Evolutionary conservation across 2,113 vertebrate genomes (phyloP).

Genomic region (Agapornis roseicollis): DNA sequence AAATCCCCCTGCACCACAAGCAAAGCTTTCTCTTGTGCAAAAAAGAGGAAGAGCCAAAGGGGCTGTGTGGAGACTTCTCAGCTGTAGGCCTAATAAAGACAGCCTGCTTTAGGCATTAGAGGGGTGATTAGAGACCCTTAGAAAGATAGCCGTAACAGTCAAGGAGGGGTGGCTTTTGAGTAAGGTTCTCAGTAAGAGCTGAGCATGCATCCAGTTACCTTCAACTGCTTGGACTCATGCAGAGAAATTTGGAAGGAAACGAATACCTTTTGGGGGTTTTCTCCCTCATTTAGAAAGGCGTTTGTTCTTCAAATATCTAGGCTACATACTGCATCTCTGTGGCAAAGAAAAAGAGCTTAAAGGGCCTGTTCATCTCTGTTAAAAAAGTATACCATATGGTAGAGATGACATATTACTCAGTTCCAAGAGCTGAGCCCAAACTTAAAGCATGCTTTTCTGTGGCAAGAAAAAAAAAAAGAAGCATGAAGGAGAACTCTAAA

Average conservation of each 20-base stretch:
- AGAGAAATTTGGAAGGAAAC: background rate
- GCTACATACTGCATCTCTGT: background rate
- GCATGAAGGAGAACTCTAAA: background rate
- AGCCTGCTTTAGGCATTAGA: background rate
- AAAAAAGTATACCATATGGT: background rate
- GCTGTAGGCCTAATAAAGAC: background rate
- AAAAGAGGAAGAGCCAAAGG: conserved; percentile 17
- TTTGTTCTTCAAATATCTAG: background rate
- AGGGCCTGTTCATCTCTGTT: background rate
- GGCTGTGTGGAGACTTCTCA: background rate
- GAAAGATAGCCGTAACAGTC: background rate
- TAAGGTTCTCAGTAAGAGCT: background rate
- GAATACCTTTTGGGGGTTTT: background rate
- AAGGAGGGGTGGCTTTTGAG: background rate
- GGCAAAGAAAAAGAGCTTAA: background rate
- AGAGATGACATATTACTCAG: background rate
- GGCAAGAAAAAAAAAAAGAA: background rate
- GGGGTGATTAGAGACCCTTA: background rate
- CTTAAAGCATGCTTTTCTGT: background rate
- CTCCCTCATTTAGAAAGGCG: background rate
- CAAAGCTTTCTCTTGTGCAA: background rate
- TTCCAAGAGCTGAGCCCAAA: background rate
- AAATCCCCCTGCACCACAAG: conserved; percentile 1
- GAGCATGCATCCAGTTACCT: background rate
- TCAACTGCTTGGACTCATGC: background rate